phyloP scores from a whole-genome alignment of 2,888 invertebrate genomes.

The Yponomeuta evonymella region DNA sequence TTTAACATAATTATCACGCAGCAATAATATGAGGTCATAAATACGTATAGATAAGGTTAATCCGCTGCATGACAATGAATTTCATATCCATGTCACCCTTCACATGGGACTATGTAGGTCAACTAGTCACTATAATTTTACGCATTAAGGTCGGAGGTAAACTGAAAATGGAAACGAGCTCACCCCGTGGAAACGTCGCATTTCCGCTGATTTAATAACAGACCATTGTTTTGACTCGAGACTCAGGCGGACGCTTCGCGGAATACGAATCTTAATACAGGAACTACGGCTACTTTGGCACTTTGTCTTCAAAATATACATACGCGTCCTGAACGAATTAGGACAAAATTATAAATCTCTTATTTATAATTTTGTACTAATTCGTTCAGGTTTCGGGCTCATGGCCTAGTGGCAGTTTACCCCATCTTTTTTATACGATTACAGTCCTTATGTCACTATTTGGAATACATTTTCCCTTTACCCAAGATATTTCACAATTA shows the following conservation, averaged over 20 bases:
- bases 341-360: no score
- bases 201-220: conserved; percentile 31
- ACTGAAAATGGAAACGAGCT: conserved; percentile 23
- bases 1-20: no score
- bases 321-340: not conserved
- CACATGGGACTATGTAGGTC: not conserved
- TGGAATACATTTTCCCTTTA: no score
- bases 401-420: no score
- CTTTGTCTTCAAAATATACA: not conserved
- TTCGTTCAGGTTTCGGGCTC: no score
- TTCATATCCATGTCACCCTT: not conserved
- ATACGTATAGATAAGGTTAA: not conserved
- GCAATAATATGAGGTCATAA: not conserved
- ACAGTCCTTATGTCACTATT: no score
- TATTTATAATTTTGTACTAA: not conserved
- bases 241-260: conserved; percentile 23
- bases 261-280: conserved; percentile 31
- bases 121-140: not conserved
- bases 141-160: not conserved
- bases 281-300: not conserved
- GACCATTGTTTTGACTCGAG: conserved; percentile 34
- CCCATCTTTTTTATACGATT: no score
- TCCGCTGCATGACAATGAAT: not conserved
- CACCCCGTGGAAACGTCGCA: conserved; percentile 27
- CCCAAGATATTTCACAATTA: no score